Conservation (phyloP, 1,140 invertebrate species). For the Papilio machaon region DNA sequence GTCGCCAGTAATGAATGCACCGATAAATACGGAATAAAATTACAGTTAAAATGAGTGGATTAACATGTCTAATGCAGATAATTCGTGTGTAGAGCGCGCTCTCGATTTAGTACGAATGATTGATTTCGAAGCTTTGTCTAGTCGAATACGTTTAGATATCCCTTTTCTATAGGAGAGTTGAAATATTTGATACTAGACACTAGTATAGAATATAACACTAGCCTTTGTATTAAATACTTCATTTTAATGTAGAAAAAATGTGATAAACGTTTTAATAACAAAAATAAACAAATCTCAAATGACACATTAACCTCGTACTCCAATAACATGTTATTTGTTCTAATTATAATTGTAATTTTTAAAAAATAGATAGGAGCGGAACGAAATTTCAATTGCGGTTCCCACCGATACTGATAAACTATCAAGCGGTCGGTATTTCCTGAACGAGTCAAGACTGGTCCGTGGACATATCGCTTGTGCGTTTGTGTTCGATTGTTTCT, state of each 20-base stretch:
- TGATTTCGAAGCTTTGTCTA: slow-evolving; percentile 61
- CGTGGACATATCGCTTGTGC: slow-evolving; percentile 13
- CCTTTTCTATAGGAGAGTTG: slow-evolving; percentile 45
- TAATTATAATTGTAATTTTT: slow-evolving; percentile 37
- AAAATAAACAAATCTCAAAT: slow-evolving; percentile 5
- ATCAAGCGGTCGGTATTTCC: slow-evolving; percentile 47
- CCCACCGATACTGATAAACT: slow-evolving; percentile 54
- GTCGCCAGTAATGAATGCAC: slow-evolving; percentile 80
- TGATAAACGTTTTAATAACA: not conserved
- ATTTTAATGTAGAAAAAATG: not conserved
- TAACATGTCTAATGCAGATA: slow-evolving; percentile 82
- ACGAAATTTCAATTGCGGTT: slow-evolving; percentile 52
- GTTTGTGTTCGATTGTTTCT: not conserved
- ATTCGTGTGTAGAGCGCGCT: slow-evolving; percentile 72
- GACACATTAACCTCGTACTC: slow-evolving; percentile 29
- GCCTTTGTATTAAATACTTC: not conserved
- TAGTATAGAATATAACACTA: not conserved
- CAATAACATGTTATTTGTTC: slow-evolving; percentile 22
- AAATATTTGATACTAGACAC: not conserved
- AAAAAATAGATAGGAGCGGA: slow-evolving; percentile 39
- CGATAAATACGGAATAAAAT: slow-evolving; percentile 82
- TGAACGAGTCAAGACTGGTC: slow-evolving; percentile 58
- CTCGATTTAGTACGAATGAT: slow-evolving; percentile 78
- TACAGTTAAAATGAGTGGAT: slow-evolving; percentile 82
- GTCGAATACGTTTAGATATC: slow-evolving; percentile 52